Evolutionary conservation across 2,888 invertebrate species (phyloP).

Genomic region (Dasypolia templi): DNA sequence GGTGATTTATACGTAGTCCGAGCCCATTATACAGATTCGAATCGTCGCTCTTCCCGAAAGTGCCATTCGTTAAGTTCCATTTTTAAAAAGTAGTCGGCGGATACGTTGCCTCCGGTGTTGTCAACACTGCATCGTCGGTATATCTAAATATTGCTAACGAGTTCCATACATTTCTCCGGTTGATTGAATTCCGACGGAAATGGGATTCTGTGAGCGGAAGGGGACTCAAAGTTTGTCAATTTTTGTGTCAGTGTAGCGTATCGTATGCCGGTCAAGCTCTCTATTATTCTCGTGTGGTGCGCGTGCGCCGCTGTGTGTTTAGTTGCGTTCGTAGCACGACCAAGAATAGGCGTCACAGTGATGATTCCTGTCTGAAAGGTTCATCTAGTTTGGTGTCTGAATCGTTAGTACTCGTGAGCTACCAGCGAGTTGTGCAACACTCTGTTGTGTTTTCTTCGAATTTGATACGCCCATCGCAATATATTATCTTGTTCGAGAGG

Average conservation of each 20-base stretch:
- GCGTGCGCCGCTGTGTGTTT: slow-evolving; percentile 83
- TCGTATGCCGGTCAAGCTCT: slow-evolving; percentile 78
- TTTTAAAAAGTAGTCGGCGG: slow-evolving; percentile 85
- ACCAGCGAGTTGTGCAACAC: slow-evolving; percentile 78
- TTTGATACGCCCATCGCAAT: slow-evolving; percentile 71
- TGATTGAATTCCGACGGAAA: slow-evolving; percentile 85
- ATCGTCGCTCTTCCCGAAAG: slow-evolving; percentile 79
- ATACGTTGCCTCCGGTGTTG: slow-evolving; percentile 87
- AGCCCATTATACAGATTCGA: slow-evolving; percentile 79
- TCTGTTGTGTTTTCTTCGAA: slow-evolving; percentile 73
- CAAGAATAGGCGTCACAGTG: slow-evolving; percentile 86
- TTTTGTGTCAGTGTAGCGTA: slow-evolving; percentile 79
- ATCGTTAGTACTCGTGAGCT: slow-evolving; percentile 76
- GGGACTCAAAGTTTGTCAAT: slow-evolving; percentile 79
- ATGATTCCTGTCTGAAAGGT: slow-evolving; percentile 76
- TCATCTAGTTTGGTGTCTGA: slow-evolving; percentile 72
- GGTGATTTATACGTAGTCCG: slow-evolving; percentile 83
- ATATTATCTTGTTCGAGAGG: slow-evolving; percentile 75
- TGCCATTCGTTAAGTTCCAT: slow-evolving; percentile 84
- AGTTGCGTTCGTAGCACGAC: slow-evolving; percentile 87
- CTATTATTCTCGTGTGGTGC: slow-evolving; percentile 83
- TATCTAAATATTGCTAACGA: slow-evolving; percentile 77
- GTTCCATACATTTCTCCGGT: slow-evolving; percentile 80
- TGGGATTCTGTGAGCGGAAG: slow-evolving; percentile 83
- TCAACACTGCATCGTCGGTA: slow-evolving; percentile 79